Percentiles rank a stretch among this genome's conserved stretches.
Evolutionary conservation across 2,888 invertebrate genomes (phyloP).

Genomic region (Notocelia uddmanniana): DNA sequence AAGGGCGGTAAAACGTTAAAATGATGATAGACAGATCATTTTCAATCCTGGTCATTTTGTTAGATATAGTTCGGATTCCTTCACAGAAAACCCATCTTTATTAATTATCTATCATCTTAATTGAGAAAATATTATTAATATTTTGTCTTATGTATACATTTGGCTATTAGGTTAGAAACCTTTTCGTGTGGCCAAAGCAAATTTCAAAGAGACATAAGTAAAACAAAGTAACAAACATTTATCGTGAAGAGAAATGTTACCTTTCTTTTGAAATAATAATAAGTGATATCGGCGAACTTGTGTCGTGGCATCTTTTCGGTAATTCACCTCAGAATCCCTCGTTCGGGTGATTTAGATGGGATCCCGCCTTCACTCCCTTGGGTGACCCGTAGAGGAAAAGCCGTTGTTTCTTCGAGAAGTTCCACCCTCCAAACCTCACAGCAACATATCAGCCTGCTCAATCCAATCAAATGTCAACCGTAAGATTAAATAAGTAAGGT

Average conservation of each 20-base stretch:
- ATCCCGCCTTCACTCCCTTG: conserved; percentile 72
- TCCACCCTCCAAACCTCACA: conserved; percentile 56
- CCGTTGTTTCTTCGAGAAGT: conserved; percentile 80
- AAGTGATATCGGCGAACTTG: conserved; percentile 60
- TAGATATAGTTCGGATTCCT: background rate
- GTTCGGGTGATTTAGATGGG: conserved; percentile 79
- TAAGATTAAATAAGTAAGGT: conserved; percentile 49
- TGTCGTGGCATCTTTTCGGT: conserved; percentile 74
- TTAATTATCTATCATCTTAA: too few species aligned
- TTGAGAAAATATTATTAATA: background rate
- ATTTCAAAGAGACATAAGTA: background rate
- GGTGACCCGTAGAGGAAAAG: conserved; percentile 78
- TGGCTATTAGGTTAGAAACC: background rate
- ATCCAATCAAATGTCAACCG: conserved; percentile 47
- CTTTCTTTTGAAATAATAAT: conserved; percentile 47
- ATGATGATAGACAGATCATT: conserved; percentile 40
- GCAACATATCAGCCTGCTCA: conserved; percentile 51
- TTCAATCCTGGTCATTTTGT: background rate
- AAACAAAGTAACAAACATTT: background rate
- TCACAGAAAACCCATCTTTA: too few species aligned
- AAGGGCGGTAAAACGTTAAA: conserved; percentile 62
- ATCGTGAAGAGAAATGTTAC: conserved; percentile 16
- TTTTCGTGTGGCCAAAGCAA: background rate
- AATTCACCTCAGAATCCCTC: conserved; percentile 76
- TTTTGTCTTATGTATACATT: too few species aligned